Conservation (phyloP, 2,797 vertebrate species). For the Oreochromis grahami region DNA sequence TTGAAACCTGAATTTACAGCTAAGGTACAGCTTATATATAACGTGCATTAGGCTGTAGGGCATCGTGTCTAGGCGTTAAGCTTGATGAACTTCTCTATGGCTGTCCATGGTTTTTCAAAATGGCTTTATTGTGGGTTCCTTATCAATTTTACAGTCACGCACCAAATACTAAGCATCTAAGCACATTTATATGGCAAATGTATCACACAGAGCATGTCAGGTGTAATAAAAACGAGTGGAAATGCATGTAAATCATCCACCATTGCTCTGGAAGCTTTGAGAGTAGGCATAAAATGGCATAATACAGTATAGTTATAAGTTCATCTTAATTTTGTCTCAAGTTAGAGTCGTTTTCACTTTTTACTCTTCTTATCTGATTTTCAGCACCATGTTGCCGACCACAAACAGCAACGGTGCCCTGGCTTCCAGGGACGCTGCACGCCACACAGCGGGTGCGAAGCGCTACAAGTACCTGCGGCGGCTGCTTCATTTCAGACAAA, state of each 20-base stretch:
- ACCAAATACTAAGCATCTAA: accelerated
- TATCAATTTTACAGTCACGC: not conserved
- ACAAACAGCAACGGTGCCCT: slow-evolving; percentile 81
- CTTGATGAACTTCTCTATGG: not conserved
- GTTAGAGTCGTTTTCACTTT: not conserved
- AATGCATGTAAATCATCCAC: not conserved
- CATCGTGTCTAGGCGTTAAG: not conserved
- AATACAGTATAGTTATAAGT: not conserved
- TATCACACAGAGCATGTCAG: not conserved
- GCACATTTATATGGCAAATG: not conserved
- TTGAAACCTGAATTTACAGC: not conserved
- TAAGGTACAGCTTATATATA: not conserved
- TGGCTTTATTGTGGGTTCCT: not conserved
- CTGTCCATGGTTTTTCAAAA: not conserved
- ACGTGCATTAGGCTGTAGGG: too few species aligned
- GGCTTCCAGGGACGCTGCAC: slow-evolving; percentile 80
- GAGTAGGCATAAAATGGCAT: accelerated
- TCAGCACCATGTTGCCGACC: slow-evolving; percentile 89
- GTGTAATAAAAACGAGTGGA: not conserved
- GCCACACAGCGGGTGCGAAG: slow-evolving; percentile 94
- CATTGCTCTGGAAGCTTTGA: not conserved
- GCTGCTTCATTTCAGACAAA: slow-evolving; percentile 88
- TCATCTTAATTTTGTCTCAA: not conserved
- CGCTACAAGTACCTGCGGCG: slow-evolving; percentile 94
- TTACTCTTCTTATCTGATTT: not conserved